Conservation (phyloP, 2,113 vertebrate species). For the Calidris pygmaea region DNA sequence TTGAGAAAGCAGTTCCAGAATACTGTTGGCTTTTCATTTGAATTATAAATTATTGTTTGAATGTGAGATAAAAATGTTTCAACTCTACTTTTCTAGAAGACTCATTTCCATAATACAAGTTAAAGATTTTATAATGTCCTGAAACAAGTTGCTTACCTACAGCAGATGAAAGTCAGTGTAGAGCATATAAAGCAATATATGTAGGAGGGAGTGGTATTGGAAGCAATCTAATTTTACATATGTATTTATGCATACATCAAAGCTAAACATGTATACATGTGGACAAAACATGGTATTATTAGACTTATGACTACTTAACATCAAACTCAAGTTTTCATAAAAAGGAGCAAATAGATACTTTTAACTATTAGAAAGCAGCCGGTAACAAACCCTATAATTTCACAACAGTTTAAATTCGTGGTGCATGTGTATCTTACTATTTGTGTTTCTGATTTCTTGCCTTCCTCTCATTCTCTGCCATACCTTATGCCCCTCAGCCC, state of each 20-base stretch:
- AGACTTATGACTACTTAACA: neutral
- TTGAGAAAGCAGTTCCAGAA: neutral
- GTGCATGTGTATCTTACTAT: neutral
- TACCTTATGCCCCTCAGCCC: neutral
- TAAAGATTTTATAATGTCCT: neutral
- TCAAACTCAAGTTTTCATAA: neutral
- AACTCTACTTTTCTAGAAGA: neutral
- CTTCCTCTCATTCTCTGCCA: neutral
- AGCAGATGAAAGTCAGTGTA: neutral
- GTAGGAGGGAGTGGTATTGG: neutral
- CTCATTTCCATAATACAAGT: neutral
- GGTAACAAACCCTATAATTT: neutral
- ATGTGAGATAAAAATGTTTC: neutral
- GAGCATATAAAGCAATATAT: neutral
- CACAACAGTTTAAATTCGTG: neutral
- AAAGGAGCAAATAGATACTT: neutral
- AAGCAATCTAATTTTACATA: neutral
- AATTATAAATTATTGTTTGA: neutral
- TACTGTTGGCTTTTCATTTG: neutral
- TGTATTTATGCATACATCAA: neutral
- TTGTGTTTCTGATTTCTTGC: neutral
- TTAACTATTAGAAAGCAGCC: neutral
- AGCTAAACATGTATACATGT: neutral
- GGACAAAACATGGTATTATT: neutral
- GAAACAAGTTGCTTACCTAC: neutral